Conservation (phyloP, 2,113 vertebrate species). For the Mesoclemmys tuberculata region DNA sequence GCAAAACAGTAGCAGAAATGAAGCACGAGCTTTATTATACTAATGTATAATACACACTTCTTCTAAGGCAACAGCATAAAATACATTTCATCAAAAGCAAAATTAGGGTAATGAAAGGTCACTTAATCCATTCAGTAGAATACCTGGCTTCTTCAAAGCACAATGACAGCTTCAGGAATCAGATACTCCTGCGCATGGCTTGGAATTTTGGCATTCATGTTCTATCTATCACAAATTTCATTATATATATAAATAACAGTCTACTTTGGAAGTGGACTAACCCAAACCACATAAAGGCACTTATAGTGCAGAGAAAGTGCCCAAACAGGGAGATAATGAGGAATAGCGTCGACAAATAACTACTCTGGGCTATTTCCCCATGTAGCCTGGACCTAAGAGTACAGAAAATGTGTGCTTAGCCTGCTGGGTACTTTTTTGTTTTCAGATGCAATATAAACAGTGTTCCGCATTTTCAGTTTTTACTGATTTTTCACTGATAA, state of each 20-base stretch:
- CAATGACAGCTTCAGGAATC: not conserved
- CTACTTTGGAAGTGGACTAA: not conserved
- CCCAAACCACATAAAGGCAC: not conserved
- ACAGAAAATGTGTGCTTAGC: not conserved
- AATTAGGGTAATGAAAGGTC: slow-evolving; percentile 44
- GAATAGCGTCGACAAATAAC: not conserved
- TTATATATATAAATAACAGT: not conserved
- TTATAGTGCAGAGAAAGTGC: not conserved
- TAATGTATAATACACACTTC: slow-evolving; percentile 50
- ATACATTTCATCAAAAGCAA: slow-evolving; percentile 2
- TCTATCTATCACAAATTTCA: slow-evolving; percentile 8
- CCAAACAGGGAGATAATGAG: not conserved
- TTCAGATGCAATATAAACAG: not conserved
- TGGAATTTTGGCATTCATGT: not conserved
- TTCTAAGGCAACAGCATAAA: slow-evolving; percentile 14
- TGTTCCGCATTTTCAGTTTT: too few species aligned
- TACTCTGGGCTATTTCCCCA: not conserved
- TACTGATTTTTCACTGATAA: too few species aligned
- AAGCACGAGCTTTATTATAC: not conserved
- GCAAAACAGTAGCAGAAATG: slow-evolving; percentile 4
- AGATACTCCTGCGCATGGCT: not conserved
- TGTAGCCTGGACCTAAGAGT: not conserved
- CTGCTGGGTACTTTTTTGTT: not conserved
- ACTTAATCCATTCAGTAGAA: slow-evolving; percentile 30
- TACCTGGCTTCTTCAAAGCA: slow-evolving; percentile 29